A percentile compares a stretch with the other conserved stretches of the same genome.
These are phyloP conservation scores for Archocentrus centrarchus DNA, from an alignment of 2,113 vertebrate species.

Conservation along the genomic window DNA sequence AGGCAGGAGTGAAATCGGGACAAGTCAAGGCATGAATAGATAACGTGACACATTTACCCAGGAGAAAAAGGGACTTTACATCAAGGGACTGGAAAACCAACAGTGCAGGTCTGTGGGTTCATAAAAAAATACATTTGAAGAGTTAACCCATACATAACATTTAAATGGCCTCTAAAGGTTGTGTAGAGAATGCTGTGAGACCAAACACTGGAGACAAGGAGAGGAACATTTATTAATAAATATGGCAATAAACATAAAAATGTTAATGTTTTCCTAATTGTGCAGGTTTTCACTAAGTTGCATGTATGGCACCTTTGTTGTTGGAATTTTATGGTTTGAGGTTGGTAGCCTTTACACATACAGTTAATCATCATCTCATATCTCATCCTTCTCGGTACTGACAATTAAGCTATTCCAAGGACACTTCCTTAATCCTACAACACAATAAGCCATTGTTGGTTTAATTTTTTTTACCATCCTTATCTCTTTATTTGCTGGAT, in stretches of 20 bases:
- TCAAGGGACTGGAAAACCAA: neutral
- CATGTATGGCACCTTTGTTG: neutral
- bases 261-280: neutral
- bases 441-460: neutral
- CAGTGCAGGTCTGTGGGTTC: neutral
- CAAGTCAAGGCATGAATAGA: neutral
- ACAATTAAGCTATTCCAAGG: neutral
- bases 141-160: neutral
- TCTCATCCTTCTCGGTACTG: neutral
- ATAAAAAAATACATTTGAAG: neutral
- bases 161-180: neutral
- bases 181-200: neutral
- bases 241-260: neutral
- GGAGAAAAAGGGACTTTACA: neutral
- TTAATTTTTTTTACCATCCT: neutral
- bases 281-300: neutral
- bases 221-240: neutral
- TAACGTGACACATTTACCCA: neutral
- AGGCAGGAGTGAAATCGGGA: neutral
- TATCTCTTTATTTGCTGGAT: neutral
- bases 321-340: neutral
- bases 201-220: neutral
- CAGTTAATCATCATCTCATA: neutral
- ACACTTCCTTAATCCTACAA: neutral
- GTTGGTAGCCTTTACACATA: neutral